Base-by-base conservation (phyloP, 92 coral and sea anemone species). In the Porites rus region DNA sequence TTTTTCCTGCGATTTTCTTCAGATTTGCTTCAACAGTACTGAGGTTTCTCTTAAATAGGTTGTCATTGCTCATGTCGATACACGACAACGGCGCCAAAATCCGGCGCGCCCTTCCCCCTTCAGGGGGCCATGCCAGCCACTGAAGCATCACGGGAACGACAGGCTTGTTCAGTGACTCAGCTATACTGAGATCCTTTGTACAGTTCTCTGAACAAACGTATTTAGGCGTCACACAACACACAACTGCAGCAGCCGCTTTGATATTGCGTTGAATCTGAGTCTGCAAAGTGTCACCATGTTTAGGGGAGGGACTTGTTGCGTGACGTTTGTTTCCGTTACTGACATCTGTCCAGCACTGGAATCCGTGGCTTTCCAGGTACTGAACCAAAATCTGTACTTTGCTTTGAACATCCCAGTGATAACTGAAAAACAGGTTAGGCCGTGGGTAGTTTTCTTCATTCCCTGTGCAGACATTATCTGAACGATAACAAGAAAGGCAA, bases 111-210 rank as follows among this genome's bases (percentile, higher is more conserved):
- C 92, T 92, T 54, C 72, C 87, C 74, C 95, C 93, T 56, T 96
- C 99, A 28, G 96, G 98, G 7, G 99, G 99, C 95, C 99, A 93
- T 14, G 98, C 68, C 77, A 93, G 82, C 98, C 98, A 96, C 86
- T 96, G 96, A 64, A 96, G 79, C 82, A 96, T 86, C 80, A 96
- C 86, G 53, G 99, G 99, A 31, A 96, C 76, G 24, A 93, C 85
- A 4, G 99, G 96, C 79, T 96, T 96, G 59, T 93, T 86, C 79
- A 93, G 86, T 18, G 95, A 84, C 61, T 86, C 94, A 10, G 98
- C 99, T 53, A 94, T 81, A 68, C 85, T 90, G 84, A 92, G 89
- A 83, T 96, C 99, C 85, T 96, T 96, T 13, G 92, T 80, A 77
- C 96, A 95, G 81, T 95, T 96, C 69, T 96, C 96, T 16, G 96